These are phyloP conservation scores for Dipodomys spectabilis DNA, from an alignment of 2,113 vertebrate genomes.

Conservation along the genomic window DNA sequence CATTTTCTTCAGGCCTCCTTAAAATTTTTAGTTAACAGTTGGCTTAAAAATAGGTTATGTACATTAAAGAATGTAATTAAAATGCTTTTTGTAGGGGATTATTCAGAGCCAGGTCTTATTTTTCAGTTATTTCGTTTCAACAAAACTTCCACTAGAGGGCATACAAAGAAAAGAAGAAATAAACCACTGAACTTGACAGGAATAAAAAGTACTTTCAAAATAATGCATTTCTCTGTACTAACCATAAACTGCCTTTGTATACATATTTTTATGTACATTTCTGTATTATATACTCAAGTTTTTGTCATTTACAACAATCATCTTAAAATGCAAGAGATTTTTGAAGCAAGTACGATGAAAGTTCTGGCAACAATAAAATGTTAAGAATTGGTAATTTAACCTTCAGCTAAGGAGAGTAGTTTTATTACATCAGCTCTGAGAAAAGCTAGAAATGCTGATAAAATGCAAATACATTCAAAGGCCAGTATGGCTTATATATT, in stretches of 20 bases:
- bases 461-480: conserved; percentile 5
- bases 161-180: conserved; percentile 66
- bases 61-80: neutral
- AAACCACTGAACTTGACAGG: neutral
- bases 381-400: neutral
- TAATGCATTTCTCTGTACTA: neutral
- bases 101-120: neutral
- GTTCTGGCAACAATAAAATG: conserved; percentile 39
- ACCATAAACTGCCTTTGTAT: neutral
- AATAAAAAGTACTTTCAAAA: neutral
- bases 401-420: neutral
- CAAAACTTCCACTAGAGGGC: conserved; percentile 78
- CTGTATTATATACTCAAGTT: conserved; percentile 4
- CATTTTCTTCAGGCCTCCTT: neutral
- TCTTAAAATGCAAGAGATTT: neutral
- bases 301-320: conserved; percentile 25
- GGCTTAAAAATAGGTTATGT: neutral
- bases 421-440: conserved; percentile 24
- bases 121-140: conserved; percentile 51
- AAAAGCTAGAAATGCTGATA: conserved; percentile 6
- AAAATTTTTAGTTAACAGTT: neutral
- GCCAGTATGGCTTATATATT: neutral
- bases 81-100: neutral
- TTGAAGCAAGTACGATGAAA: conserved; percentile 37
- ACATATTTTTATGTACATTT: neutral